Evolutionary conservation across 2,113 vertebrate genomes (phyloP).

Genomic region (Gorsachius goisagi): DNA sequence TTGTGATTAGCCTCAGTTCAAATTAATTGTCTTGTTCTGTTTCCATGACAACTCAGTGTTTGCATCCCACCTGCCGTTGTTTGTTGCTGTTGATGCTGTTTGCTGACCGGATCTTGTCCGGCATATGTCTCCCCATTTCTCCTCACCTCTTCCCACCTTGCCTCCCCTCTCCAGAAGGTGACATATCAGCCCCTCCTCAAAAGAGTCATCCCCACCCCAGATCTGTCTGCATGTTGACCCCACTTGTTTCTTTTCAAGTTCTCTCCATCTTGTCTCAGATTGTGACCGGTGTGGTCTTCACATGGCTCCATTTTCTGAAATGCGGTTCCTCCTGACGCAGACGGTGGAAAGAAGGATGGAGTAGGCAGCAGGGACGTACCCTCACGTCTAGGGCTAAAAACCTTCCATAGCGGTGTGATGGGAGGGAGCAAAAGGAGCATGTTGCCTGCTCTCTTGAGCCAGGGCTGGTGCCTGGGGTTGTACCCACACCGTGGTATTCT

Average conservation of each 20-base stretch:
- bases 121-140: slow-evolving; percentile 65
- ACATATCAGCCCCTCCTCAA: slow-evolving; percentile 23
- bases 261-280: slow-evolving; percentile 72
- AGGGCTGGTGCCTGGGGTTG: not conserved
- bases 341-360: not conserved
- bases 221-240: slow-evolving; percentile 77
- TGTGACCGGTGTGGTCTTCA: slow-evolving; percentile 66
- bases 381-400: not conserved
- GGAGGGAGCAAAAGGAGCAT: not conserved
- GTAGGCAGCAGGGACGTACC: not conserved
- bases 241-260: slow-evolving; percentile 40
- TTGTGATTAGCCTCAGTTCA: slow-evolving; percentile 73
- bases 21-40: slow-evolving; percentile 81
- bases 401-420: not conserved
- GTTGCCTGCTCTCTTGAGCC: not conserved
- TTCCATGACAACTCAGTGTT: slow-evolving; percentile 77
- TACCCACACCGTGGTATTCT: not conserved
- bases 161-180: slow-evolving; percentile 49
- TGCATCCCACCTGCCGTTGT: slow-evolving; percentile 71
- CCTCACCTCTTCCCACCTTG: slow-evolving; percentile 60
- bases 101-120: slow-evolving; percentile 61
- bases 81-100: slow-evolving; percentile 73
- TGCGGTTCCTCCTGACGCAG: not conserved
- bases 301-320: slow-evolving; percentile 75
- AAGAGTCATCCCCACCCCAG: slow-evolving; percentile 35